A percentile compares a stretch with the other conserved stretches of the same genome.
phyloP scores from a whole-genome alignment of 37 sponge, comb jelly and placozoan genomes.

The Chondrilla cf. caribensis region DNA sequence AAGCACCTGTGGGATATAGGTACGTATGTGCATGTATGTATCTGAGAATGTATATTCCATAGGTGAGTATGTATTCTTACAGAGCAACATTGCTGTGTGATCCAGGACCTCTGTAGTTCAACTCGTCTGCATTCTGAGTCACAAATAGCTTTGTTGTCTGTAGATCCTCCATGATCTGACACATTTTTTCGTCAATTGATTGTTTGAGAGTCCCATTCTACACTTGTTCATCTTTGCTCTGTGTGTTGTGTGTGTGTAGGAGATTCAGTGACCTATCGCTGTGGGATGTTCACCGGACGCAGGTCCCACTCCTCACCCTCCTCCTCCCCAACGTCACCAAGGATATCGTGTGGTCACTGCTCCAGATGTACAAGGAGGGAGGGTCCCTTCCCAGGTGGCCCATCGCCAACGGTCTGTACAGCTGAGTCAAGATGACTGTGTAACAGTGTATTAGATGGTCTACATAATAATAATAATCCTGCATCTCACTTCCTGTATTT shows the following conservation, averaged over 20 bases:
- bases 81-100: too few species aligned
- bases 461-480: neutral
- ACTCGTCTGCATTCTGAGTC: too few species aligned
- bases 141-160: too few species aligned
- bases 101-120: too few species aligned
- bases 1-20: neutral
- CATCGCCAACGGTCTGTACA: slow-evolving; percentile 49
- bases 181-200: too few species aligned
- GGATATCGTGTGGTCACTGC: slow-evolving; percentile 34
- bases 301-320: slow-evolving; percentile 38
- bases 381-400: slow-evolving; percentile 67
- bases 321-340: slow-evolving; percentile 30
- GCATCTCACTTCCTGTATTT: neutral
- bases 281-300: slow-evolving; percentile 59
- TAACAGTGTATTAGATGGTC: too few species aligned
- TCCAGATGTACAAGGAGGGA: slow-evolving; percentile 45
- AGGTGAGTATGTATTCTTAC: neutral
- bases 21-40: neutral
- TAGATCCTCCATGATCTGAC: too few species aligned
- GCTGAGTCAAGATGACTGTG: neutral
- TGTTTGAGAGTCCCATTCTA: too few species aligned
- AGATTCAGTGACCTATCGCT: slow-evolving; percentile 50
- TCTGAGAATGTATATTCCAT: neutral
- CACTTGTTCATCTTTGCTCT: too few species aligned
- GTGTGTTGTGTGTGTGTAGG: slow-evolving; percentile 16